Base-by-base conservation (phyloP, 2,797 vertebrate species). In the Cuculus canorus region DNA sequence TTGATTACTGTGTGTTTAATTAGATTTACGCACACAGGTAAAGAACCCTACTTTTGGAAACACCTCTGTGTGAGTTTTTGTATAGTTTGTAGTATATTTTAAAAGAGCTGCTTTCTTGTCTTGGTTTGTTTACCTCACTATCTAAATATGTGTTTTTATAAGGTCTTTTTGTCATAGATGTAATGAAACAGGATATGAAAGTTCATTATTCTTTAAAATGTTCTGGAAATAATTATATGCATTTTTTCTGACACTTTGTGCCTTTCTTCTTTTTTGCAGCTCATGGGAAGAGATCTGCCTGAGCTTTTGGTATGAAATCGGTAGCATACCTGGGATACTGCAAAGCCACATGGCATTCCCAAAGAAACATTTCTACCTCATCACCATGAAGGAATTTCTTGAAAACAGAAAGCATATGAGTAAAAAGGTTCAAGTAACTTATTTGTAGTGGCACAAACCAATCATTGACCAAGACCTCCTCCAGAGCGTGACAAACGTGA, bases 381-480 rank as follows among this genome's bases (percentile, higher is more conserved):
- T 98, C 79, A 97, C 90, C 75, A 82, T 96, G 96, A 93, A 96
- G 85, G 97, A 99, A 66, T 97, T 98, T 41, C 81, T 98, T 52
- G 91, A 96, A 92, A 97, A 98, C 82, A 96, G 95, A 35, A 78
- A 28, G 41, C 33, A 88, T 35, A 32, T 98, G 11, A 91, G 97
- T 30, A 87, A 96, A 25, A 98, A 98, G 39, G 96, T 98, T 86
- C 93, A 95, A 63, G 97, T 95, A 1, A 59, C 98, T 18, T 98
- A 97, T 78, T 7, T 98, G 24, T 98, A 98, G 97, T 93, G 86
- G 19, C 33, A 33, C 27, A 63, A 68, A 28, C 93, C 97, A 11
- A 60, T 76, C 28, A 50, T 98, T 17, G 59, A 96, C 76, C 37
- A 5, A 33, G 90, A 96, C 30, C 97, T 98, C 30, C 96, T 98